phyloP scores from a whole-genome alignment of 2,113 vertebrate genomes.

The Pterocles gutturalis region DNA sequence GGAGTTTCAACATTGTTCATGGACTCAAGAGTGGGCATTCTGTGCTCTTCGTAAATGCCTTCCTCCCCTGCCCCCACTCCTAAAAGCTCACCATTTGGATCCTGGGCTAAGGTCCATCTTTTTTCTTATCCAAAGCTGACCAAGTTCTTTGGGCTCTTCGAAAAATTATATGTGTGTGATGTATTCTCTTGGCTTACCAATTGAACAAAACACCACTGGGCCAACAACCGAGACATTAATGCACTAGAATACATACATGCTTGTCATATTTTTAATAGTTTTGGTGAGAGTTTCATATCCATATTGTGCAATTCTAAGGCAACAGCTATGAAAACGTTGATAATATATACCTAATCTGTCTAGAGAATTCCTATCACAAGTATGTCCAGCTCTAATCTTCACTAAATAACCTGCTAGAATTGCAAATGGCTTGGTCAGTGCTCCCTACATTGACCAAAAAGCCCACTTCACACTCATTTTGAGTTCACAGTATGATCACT shows the following conservation, averaged over 20 bases:
- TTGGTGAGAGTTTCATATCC: not conserved
- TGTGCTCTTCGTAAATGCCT: not conserved
- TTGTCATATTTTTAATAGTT: not conserved
- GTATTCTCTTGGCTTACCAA: not conserved
- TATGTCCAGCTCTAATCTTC: not conserved
- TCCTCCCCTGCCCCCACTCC: accelerated
- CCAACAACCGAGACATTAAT: not conserved
- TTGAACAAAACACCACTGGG: not conserved
- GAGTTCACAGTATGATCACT: not conserved
- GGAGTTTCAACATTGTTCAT: conserved; percentile 15
- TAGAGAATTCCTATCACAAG: not conserved
- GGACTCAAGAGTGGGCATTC: not conserved
- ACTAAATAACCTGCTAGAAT: not conserved
- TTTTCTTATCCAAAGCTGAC: not conserved
- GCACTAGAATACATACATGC: not conserved
- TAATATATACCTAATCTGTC: not conserved
- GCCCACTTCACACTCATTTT: not conserved
- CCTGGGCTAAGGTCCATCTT: not conserved
- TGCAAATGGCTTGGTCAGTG: not conserved
- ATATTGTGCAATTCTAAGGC: not conserved
- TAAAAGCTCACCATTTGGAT: not conserved
- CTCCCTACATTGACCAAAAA: not conserved
- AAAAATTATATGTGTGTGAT: not conserved
- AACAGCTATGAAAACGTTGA: not conserved
- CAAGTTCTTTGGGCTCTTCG: not conserved